These are phyloP conservation scores for Conops quadrifasciatus DNA, from an alignment of 2,888 invertebrate species.

Conservation along the genomic window DNA sequence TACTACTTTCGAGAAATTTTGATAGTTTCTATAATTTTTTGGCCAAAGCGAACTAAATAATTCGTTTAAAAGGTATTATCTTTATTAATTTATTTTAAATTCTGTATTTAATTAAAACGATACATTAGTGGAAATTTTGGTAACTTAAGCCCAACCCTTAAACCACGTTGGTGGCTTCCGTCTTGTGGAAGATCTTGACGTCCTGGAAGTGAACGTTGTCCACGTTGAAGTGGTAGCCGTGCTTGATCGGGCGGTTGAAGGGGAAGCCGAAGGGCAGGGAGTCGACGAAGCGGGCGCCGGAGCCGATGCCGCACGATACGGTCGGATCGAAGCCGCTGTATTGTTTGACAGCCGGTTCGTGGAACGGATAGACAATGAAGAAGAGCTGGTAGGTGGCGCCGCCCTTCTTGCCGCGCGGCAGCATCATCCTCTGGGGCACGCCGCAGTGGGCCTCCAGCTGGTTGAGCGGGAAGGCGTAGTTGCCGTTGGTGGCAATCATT, in stretches of 20 bases:
- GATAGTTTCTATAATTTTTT: too few relatives aligned
- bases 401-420: constrained; percentile 72
- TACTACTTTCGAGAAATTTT: too few relatives aligned
- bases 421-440: constrained; percentile 71
- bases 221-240: constrained; percentile 69
- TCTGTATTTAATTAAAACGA: too few relatives aligned
- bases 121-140: too few relatives aligned
- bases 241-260: constrained; percentile 74
- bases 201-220: constrained; percentile 77
- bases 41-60: too few relatives aligned
- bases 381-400: constrained; percentile 73
- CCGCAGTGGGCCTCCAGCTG: constrained; percentile 68
- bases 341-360: constrained; percentile 63
- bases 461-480: constrained; percentile 66
- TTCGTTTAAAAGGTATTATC: too few relatives aligned
- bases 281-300: constrained; percentile 64
- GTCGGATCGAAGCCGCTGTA: constrained; percentile 67
- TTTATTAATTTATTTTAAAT: constrained; percentile 28
- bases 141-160: constrained; percentile 46
- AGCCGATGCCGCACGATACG: constrained; percentile 67
- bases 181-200: constrained; percentile 73
- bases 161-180: constrained; percentile 60
- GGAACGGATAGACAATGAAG: constrained; percentile 70
- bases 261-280: constrained; percentile 75
- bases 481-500: constrained; percentile 66